These are phyloP conservation scores for Amiota minor DNA, from an alignment of 2,888 invertebrate species.

Conservation along the genomic window DNA sequence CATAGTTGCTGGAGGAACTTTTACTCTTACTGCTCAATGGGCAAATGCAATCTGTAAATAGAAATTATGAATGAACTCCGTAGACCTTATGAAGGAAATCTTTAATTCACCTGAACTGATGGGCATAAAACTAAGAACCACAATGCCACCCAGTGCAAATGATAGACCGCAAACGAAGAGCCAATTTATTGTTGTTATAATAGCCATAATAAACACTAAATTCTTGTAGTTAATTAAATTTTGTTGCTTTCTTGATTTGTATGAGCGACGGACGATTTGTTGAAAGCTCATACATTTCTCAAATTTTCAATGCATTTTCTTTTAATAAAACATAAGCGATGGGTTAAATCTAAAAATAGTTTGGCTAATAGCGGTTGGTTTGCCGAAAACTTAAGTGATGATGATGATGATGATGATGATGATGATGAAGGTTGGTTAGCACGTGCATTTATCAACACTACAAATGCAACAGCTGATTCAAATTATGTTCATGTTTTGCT, in stretches of 20 bases:
- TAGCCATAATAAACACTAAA: conserved; percentile 50
- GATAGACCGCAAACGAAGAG: conserved; percentile 67
- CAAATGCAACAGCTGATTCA: no score
- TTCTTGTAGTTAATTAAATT: neutral
- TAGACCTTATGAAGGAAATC: neutral
- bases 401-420: conserved; percentile 77
- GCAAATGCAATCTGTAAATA: conserved; percentile 60
- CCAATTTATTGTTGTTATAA: conserved; percentile 66
- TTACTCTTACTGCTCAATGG: conserved; percentile 57
- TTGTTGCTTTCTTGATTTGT: neutral
- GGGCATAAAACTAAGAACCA: conserved; percentile 69
- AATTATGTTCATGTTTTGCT: no score
- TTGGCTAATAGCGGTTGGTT: no score
- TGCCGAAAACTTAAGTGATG: conserved; percentile 67
- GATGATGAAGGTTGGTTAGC: conserved; percentile 77
- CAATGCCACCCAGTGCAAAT: conserved; percentile 67
- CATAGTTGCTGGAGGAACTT: conserved; percentile 21
- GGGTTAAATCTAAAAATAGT: no score
- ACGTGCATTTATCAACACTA: conserved; percentile 33
- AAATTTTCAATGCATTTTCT: no score
- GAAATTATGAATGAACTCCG: neutral
- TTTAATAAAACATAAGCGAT: no score
- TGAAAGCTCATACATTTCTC: no score
- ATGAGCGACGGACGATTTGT: no score
- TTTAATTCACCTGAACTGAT: conserved; percentile 61